Evolutionary conservation across 2,113 vertebrate species (phyloP).

Genomic region (Lophochroa leadbeateri): DNA sequence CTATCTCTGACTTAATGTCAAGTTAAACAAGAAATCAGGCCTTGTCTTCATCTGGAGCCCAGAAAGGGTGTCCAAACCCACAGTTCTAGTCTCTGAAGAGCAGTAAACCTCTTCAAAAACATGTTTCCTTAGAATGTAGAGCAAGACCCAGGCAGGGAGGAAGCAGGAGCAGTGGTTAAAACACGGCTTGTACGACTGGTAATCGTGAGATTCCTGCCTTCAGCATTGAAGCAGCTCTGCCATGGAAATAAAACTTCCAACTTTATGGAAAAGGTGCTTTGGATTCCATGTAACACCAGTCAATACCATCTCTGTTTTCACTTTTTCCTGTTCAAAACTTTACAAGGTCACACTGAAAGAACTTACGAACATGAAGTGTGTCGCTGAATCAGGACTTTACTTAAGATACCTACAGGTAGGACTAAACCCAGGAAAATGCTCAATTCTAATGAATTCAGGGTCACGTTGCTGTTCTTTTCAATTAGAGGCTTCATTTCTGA

Average conservation of each 20-base stretch:
- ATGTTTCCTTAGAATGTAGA: background rate
- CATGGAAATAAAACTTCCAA: background rate
- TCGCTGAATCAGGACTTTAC: background rate
- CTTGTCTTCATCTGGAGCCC: background rate
- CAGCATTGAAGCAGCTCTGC: background rate
- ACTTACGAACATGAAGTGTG: background rate
- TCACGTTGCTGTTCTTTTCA: background rate
- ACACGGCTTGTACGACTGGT: accelerated
- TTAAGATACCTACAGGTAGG: background rate
- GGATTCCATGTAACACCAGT: background rate
- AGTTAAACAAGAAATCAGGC: background rate
- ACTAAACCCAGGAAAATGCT: background rate
- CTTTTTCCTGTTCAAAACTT: background rate
- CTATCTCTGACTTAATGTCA: background rate
- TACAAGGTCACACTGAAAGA: background rate
- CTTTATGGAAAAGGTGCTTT: background rate
- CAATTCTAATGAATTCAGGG: background rate
- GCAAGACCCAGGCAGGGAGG: background rate
- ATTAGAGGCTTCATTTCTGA: background rate
- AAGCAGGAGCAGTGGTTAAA: background rate
- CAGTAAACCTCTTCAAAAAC: background rate
- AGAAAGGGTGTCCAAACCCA: background rate
- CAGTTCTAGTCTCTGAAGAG: background rate
- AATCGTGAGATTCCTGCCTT: background rate
- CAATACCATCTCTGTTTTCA: background rate